phyloP scores from a whole-genome alignment of 2,888 invertebrate species.

The Hermodice carunculata region DNA sequence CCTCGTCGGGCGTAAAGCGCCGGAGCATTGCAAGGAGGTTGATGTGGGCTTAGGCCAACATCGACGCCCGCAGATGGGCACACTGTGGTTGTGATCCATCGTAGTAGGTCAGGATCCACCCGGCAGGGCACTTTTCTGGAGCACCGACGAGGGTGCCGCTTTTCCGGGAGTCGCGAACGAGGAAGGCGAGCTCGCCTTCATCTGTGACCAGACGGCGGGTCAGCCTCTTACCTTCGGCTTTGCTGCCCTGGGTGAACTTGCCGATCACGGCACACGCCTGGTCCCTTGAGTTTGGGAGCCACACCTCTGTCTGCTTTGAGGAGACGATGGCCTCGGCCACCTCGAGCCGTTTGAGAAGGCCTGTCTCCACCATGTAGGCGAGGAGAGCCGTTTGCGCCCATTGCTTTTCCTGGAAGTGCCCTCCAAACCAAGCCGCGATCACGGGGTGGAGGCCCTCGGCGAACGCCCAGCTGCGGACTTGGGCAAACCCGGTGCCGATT shows the following conservation, averaged over 20 bases:
- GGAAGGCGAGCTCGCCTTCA: slow-evolving; percentile 1
- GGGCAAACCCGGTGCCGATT: too few relatives aligned
- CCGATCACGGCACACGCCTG: slow-evolving; percentile 15
- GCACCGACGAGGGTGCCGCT: too few relatives aligned
- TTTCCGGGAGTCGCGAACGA: neutral
- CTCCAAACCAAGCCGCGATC: slow-evolving; percentile 13
- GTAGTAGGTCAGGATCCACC: too few relatives aligned
- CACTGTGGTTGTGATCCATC: too few relatives aligned
- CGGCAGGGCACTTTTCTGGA: too few relatives aligned
- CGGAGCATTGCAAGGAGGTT: too few relatives aligned
- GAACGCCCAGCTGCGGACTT: neutral
- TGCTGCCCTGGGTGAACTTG: slow-evolving; percentile 16
- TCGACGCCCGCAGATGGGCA: too few relatives aligned
- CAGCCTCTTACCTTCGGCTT: slow-evolving; percentile 6
- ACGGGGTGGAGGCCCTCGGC: slow-evolving; percentile 3
- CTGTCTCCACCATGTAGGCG: slow-evolving; percentile 3
- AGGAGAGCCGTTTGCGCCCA: slow-evolving; percentile 16
- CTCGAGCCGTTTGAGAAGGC: neutral
- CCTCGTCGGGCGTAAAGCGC: too few relatives aligned
- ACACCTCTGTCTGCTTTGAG: slow-evolving; percentile 5
- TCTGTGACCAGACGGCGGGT: slow-evolving; percentile 14
- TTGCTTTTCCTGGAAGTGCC: slow-evolving; percentile 5
- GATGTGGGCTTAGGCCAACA: too few relatives aligned
- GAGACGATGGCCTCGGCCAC: slow-evolving; percentile 11
- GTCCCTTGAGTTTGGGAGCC: slow-evolving; percentile 8